Conservation (phyloP, 2,888 invertebrate species). For the Morpho achilles region DNA sequence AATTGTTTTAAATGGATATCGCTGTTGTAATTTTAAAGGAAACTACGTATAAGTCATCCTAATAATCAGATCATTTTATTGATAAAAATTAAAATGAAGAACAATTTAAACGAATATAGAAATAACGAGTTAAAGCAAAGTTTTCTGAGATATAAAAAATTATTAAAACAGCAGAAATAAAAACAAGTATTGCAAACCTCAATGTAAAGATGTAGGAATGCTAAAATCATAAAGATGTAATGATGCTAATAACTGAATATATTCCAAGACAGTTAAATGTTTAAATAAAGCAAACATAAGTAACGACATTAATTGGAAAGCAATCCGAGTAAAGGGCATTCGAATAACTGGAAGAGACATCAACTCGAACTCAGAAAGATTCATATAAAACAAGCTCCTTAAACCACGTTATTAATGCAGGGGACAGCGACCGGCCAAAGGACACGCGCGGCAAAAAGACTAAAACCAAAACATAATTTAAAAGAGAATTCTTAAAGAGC, state of each 20-base stretch:
- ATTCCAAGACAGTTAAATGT: no score
- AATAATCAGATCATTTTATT: no score
- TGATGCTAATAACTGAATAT: no score
- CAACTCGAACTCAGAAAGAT: conserved; percentile 23
- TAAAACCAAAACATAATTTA: conserved; percentile 73
- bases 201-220: no score
- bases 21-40: no score
- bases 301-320: conserved; percentile 1
- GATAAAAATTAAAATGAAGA: not conserved
- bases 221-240: no score
- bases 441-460: conserved; percentile 64
- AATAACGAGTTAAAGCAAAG: not conserved
- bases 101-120: not conserved
- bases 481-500: conserved; percentile 76
- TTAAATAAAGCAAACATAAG: not conserved
- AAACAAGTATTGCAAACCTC: no score
- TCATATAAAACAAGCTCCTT: conserved; percentile 34
- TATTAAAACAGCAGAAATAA: not conserved
- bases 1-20: no score
- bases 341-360: conserved; percentile 13
- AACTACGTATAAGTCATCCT: no score
- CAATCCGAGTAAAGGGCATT: not conserved
- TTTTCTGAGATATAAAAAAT: not conserved
- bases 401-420: conserved; percentile 63
- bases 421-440: conserved; percentile 57